These are phyloP conservation scores for Panagrolaimus sp. DNA, from an alignment of 1,140 invertebrate genomes.

Conservation along the genomic window DNA sequence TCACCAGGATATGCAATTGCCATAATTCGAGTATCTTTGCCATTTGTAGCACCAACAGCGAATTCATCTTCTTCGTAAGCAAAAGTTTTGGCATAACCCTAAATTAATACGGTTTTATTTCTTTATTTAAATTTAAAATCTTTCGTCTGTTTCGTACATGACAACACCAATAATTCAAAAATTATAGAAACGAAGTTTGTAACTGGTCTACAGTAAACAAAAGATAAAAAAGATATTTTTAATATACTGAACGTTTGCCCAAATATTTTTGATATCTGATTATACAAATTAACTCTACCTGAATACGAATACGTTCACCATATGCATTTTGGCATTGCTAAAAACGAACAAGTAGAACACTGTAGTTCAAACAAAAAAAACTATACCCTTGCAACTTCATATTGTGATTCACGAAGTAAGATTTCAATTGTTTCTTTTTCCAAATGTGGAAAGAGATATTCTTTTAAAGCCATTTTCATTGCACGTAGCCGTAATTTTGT, in stretches of 20 bases:
- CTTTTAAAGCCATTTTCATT: conserved; percentile 84
- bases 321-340: conserved; percentile 19
- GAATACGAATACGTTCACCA: background rate
- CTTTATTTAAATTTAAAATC: no score
- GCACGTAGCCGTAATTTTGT: conserved; percentile 87
- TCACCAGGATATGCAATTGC: conserved; percentile 42
- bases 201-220: no score
- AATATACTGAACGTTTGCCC: no score
- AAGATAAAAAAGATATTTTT: no score
- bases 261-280: no score
- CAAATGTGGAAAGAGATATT: conserved; percentile 81
- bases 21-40: conserved; percentile 21
- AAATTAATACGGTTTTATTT: no score
- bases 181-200: no score
- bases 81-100: conserved; percentile 3
- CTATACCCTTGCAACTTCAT: conserved; percentile 71
- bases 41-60: background rate
- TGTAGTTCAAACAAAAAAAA: background rate
- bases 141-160: no score
- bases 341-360: conserved; percentile 14
- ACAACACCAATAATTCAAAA: no score
- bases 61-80: conserved; percentile 9
- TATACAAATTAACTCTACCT: no score
- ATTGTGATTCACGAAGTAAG: conserved; percentile 79
- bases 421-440: conserved; percentile 77